Percentiles rank a stretch among this genome's conserved stretches.
These are phyloP conservation scores for Nasonia vitripennis DNA, from an alignment of 1,140 invertebrate genomes.

Conservation along the genomic window DNA sequence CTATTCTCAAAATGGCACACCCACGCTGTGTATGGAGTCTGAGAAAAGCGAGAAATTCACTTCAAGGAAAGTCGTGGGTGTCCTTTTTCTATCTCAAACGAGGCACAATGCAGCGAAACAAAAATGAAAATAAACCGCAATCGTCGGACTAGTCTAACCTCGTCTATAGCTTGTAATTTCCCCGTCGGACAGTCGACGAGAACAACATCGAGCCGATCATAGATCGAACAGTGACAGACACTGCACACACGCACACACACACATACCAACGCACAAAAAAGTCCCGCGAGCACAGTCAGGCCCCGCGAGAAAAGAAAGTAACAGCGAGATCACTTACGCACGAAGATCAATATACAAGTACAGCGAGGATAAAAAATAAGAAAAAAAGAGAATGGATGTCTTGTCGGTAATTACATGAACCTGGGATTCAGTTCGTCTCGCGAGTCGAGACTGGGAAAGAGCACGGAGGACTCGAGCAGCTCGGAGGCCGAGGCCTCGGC, in stretches of 20 bases:
- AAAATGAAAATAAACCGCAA: neutral
- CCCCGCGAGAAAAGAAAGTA: neutral
- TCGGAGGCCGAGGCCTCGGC: constrained; percentile 74
- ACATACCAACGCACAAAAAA: no score
- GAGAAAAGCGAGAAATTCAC: no score
- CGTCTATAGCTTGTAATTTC: neutral
- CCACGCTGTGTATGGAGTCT: neutral
- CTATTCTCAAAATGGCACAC: neutral
- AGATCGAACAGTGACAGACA: no score
- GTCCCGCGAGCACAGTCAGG: no score
- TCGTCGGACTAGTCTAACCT: neutral
- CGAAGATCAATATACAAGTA: neutral
- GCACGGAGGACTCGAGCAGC: constrained; percentile 73
- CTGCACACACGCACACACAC: no score
- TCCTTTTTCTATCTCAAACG: neutral
- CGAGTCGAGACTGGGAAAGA: constrained; percentile 77
- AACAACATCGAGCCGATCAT: no score
- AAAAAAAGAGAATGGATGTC: neutral
- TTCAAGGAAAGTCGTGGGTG: neutral
- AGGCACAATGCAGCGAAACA: neutral
- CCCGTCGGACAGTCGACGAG: no score
- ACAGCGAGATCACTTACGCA: neutral
- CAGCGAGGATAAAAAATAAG: neutral
- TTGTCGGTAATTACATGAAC: constrained; percentile 53
- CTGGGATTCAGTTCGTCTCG: constrained; percentile 77